phyloP scores from a whole-genome alignment of 2,797 vertebrate genomes.

The Rhinophrynus dorsalis region DNA sequence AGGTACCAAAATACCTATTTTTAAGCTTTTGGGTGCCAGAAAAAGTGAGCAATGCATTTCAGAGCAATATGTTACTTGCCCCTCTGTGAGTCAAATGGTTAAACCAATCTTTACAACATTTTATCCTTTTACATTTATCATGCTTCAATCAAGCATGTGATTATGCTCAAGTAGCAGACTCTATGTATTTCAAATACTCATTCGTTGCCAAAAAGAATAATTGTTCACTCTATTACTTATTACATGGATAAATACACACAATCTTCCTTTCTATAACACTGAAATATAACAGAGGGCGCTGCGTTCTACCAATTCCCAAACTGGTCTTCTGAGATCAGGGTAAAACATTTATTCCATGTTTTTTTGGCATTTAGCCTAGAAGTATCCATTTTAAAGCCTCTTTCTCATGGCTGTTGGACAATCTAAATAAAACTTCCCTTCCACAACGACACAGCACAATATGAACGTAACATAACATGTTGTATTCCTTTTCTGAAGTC shows the following conservation, averaged over 20 bases:
- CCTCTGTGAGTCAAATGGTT: too few relatives aligned
- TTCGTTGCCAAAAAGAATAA: constrained; percentile 1
- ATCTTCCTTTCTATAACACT: neutral
- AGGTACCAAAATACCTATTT: too few relatives aligned
- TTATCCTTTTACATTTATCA: neutral
- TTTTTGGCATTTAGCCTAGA: constrained; percentile 66
- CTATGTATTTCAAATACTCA: neutral
- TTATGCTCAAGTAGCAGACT: neutral
- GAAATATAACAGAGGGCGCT: constrained; percentile 1
- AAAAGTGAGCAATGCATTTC: too few relatives aligned
- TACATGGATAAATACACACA: constrained; percentile 15
- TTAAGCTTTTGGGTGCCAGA: too few relatives aligned
- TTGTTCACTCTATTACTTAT: constrained; percentile 8
- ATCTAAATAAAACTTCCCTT: constrained; percentile 67
- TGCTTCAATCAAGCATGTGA: neutral
- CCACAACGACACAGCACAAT: constrained; percentile 57
- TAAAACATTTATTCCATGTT: constrained; percentile 72
- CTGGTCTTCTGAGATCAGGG: constrained; percentile 68
- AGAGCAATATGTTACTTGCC: too few relatives aligned
- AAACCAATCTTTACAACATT: neutral
- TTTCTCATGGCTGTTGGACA: constrained; percentile 69
- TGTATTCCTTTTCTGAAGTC: constrained; percentile 54
- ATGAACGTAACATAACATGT: constrained; percentile 50
- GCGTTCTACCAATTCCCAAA: constrained; percentile 61
- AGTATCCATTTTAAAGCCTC: constrained; percentile 63